phyloP scores from a whole-genome alignment of 2,888 invertebrate genomes.

The Dromius quadrimaculatus region DNA sequence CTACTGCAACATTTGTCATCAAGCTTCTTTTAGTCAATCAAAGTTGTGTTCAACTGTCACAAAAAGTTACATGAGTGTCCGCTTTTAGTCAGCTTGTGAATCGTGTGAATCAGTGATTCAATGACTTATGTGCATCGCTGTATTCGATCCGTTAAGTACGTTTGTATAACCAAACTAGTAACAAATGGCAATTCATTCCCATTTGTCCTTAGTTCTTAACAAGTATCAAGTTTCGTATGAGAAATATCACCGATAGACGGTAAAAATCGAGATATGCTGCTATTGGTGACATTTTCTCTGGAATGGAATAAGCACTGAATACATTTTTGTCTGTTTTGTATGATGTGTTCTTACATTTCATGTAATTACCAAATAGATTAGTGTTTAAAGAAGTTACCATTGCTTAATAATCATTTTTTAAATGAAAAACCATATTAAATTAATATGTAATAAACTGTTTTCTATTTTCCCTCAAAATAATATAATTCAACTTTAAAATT shows the following conservation, averaged over 20 bases:
- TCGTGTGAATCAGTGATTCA: conserved; percentile 48
- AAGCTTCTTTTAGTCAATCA: no score
- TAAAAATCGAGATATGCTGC: neutral
- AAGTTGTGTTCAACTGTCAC: no score
- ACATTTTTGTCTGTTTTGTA: conserved; percentile 53
- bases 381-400: conserved; percentile 66
- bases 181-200: conserved; percentile 38
- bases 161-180: conserved; percentile 34
- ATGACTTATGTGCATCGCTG: conserved; percentile 46
- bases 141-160: conserved; percentile 21
- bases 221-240: conserved; percentile 44
- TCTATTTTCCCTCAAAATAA: conserved; percentile 53
- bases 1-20: no score
- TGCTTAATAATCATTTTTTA: conserved; percentile 67
- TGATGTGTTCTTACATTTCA: conserved; percentile 61
- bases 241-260: conserved; percentile 33
- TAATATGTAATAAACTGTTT: conserved; percentile 57
- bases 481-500: conserved; percentile 45
- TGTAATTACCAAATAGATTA: conserved; percentile 66
- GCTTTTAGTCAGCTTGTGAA: no score
- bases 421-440: conserved; percentile 66
- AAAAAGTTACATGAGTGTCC: no score
- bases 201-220: conserved; percentile 39
- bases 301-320: conserved; percentile 52
- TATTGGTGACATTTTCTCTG: conserved; percentile 40